Percentiles rank a stretch among this genome's conserved stretches.
Evolutionary conservation across 2,888 invertebrate species (phyloP).

Genomic region (Hirtodrosophila histrioides): DNA sequence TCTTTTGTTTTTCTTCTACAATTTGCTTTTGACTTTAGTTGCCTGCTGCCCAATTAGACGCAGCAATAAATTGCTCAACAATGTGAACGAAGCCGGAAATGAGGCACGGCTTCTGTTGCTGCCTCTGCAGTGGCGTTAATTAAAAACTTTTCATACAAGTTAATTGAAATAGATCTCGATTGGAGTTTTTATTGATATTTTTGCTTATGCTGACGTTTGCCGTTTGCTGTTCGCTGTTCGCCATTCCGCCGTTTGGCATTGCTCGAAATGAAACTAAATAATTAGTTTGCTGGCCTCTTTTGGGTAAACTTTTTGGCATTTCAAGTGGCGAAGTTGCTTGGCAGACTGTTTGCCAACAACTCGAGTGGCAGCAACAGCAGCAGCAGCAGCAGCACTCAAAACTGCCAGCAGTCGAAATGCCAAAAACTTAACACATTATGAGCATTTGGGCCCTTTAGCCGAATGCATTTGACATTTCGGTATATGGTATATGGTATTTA

Average conservation of each 20-base stretch:
- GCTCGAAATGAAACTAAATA: conserved; percentile 74
- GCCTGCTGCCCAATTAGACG: conserved; percentile 70
- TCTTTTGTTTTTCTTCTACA: conserved; percentile 1
- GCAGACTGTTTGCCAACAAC: conserved; percentile 78
- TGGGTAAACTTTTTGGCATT: conserved; percentile 76
- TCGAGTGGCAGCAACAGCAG: conserved; percentile 59
- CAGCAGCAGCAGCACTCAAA: conserved; percentile 52
- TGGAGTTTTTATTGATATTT: conserved; percentile 77
- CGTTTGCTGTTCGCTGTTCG: conserved; percentile 31
- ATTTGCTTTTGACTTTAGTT: conserved; percentile 17
- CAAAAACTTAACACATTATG: conserved; percentile 78
- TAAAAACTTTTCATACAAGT: conserved; percentile 79
- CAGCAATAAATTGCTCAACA: conserved; percentile 68
- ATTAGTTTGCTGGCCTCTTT: conserved; percentile 78
- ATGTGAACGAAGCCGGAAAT: conserved; percentile 45
- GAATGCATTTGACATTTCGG: conserved; percentile 75
- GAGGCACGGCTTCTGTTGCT: conserved; percentile 35
- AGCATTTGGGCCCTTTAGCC: conserved; percentile 55
- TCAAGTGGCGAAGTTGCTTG: conserved; percentile 72
- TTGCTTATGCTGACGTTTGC: conserved; percentile 72
- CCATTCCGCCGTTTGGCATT: conserved; percentile 22
- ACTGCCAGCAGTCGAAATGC: conserved; percentile 57
- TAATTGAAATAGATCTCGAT: conserved; percentile 79
- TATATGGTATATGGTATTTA: conserved; percentile 33
- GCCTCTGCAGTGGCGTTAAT: conserved; percentile 72